Evolutionary conservation across 2,113 vertebrate species (phyloP), one percentile per base, ranked within the genome.

Genomic region (Gavia stellata): DNA sequence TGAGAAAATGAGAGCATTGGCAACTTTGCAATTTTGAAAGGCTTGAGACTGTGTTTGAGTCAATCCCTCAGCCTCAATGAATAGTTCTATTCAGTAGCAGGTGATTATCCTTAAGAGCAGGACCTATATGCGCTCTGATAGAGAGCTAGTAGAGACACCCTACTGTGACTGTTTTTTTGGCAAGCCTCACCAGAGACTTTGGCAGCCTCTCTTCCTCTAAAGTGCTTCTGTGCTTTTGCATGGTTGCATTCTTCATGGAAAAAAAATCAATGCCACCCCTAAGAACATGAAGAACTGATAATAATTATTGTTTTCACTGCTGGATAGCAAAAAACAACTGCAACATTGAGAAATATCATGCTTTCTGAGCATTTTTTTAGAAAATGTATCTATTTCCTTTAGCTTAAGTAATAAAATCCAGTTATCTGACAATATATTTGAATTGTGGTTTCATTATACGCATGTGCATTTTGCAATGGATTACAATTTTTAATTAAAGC

Each of bases 301-400:
- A 91, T 92, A 94, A 96, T 94, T 77, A 92, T 71, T 91, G 81
- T 94, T 97, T 95, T 93, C 90, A 71, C 91, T 92, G 74, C 78
- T 91, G 90, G 81, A 87, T 90, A 91, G 18, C 38, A 85, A 42
- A 79, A 49, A 91, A 84, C 42, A 94, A 94, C 36, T 59, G 74
- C 66, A 95, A 71, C 24, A 77, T 34, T 0, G 0, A 94, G 74
- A 94, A 94, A 82, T 85, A 72, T 13, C 34, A 61, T 25, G 62
- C 29, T 82, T 91, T 86, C 38, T 77, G 42, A 92, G 6, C 2
- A 14, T 38, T 45, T 86, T 58, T 81, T 89, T 20, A 53, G 38
- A 91, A 95, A 91, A 87, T 47, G 1, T 38, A 86, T 73, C 26
- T 62, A 61, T 87, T 91, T 89, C 50, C 26, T 82, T 87, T 75